Base-by-base conservation (phyloP, 2,888 invertebrate species). In the Chymomyza fuscimana region DNA sequence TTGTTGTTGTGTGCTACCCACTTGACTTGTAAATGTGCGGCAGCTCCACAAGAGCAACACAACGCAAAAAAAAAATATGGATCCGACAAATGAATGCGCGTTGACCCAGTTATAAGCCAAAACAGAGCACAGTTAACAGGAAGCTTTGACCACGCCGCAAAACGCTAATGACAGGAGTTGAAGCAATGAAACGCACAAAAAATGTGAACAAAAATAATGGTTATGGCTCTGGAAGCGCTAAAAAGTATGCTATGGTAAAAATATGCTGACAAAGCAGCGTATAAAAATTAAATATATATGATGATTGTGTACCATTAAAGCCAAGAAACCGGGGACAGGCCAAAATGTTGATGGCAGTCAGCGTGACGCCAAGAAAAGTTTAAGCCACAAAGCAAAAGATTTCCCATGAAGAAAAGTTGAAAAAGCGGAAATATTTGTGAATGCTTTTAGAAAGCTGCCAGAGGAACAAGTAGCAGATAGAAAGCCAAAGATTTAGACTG, bases 211-310 rank as follows among this genome's bases (percentile, higher is more conserved):
- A 72, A 64, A 15, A 73, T 74, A 61, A 63, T 29, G 52, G 81
- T 76, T 76, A 75, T 78, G 78, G 76, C 70, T 72, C 60, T 69
- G 69, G 78, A 67, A 76, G 72, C 25, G 50, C 52, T 54, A 54
- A 54, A 19, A 19, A 19, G 52, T 16, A 54, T 54, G 40, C 40
- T 46, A 46, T 12, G 40, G 12, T 46, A 3, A 69, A 69, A 87
- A 87, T 78, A 74, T 82, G 87, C 82, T 83, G 82, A 87, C 87
- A 79, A 62, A 69, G 67, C 71, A 54, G 64, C 56, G 65, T 58
- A 86, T 83, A 79, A 86, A 86, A 83, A 83, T 87, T 83, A 87
- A 86, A 83, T 87, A 87, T 79, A 83, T 76, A 68, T 83, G 67
- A 76, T 25, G 15, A 58, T 29, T 25, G 58, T 25, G 5, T 10